A percentile compares a stretch with the other conserved stretches of the same genome.
Evolutionary conservation across 2,797 vertebrate species (phyloP).

Genomic region (Prionace glauca): DNA sequence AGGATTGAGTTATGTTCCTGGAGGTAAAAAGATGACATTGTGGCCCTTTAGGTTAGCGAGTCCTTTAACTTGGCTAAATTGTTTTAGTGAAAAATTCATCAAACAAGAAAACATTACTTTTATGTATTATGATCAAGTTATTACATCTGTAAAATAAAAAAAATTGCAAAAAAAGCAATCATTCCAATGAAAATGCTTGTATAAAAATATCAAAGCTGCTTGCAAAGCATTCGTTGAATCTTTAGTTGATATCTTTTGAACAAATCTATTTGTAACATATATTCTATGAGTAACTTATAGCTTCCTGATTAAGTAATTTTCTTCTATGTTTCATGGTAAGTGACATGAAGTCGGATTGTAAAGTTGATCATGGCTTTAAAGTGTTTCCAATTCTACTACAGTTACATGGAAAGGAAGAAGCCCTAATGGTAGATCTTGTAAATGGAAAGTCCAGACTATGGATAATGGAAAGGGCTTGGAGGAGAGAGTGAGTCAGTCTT

Average conservation of each 20-base stretch:
- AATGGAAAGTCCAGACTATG: not conserved
- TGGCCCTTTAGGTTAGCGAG: not conserved
- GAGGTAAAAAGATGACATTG: not conserved
- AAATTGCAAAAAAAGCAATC: not conserved
- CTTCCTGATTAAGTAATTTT: not conserved
- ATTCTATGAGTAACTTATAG: conserved; percentile 4
- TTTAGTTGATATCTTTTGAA: not conserved
- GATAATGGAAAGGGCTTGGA: not conserved
- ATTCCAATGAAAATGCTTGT: not conserved
- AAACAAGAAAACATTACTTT: not conserved
- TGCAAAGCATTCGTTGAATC: not conserved
- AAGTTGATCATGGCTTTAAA: not conserved
- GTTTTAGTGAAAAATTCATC: not conserved
- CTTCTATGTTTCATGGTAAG: not conserved
- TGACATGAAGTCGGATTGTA: not conserved
- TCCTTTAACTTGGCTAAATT: not conserved
- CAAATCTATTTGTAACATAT: conserved; percentile 22
- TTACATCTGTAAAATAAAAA: not conserved
- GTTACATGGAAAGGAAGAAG: conserved; percentile 22
- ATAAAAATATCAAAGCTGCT: not conserved
- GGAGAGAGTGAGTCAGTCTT: not conserved
- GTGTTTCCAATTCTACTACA: not conserved
- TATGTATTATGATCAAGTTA: not conserved
- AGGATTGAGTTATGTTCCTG: not conserved
- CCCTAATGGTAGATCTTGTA: not conserved